Conservation (phyloP, 2,797 vertebrate genomes). For the Takifugu rubripes region DNA sequence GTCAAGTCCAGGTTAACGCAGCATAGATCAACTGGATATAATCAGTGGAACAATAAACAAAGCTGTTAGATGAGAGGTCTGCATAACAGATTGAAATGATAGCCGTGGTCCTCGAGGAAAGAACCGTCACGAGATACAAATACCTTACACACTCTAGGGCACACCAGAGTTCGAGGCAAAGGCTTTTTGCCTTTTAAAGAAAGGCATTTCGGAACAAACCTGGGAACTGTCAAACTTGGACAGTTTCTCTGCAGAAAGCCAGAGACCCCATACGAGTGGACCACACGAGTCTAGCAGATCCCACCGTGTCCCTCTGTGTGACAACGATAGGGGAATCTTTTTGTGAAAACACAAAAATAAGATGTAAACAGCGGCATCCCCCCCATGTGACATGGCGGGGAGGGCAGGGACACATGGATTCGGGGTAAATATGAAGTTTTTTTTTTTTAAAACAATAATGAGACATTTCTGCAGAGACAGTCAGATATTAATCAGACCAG, state of each 20-base stretch:
- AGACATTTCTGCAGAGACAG: no score
- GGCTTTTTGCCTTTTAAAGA: slow-evolving; percentile 76
- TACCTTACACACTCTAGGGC: slow-evolving; percentile 46
- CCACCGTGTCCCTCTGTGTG: slow-evolving; percentile 47
- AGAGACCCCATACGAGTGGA: slow-evolving; percentile 51
- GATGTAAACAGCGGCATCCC: background rate
- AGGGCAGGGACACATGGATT: background rate
- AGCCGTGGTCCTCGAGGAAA: slow-evolving; percentile 33
- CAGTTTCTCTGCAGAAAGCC: slow-evolving; percentile 60
- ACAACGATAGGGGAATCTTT: slow-evolving; percentile 30
- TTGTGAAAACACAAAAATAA: slow-evolving; percentile 3
- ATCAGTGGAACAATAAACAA: slow-evolving; percentile 53
- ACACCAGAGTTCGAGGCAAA: slow-evolving; percentile 43
- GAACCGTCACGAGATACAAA: slow-evolving; percentile 53
- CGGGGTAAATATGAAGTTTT: no score
- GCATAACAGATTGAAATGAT: slow-evolving; percentile 45
- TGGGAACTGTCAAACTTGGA: slow-evolving; percentile 71
- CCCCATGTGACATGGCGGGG: slow-evolving; percentile 6
- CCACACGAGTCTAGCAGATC: slow-evolving; percentile 56
- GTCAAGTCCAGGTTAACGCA: slow-evolving; percentile 30
- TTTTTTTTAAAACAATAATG: no score
- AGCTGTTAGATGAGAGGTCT: slow-evolving; percentile 42
- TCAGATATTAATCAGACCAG: no score
- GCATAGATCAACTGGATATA: slow-evolving; percentile 47
- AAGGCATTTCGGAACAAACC: slow-evolving; percentile 73